phyloP scores from a whole-genome alignment of 2,797 vertebrate genomes.

The Calcarius lapponicus region DNA sequence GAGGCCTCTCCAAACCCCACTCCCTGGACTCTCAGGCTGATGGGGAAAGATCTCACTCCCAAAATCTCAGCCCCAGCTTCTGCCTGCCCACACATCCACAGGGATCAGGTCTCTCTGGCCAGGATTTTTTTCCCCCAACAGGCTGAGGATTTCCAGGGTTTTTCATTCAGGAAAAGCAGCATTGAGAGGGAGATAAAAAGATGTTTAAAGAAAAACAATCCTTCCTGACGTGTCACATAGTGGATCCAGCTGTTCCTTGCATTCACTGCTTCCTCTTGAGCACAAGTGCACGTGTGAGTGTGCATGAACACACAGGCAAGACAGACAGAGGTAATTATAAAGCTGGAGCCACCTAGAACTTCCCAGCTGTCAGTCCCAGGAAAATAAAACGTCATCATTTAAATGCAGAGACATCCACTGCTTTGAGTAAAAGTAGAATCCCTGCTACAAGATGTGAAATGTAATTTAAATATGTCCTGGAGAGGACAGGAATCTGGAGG shows the following conservation, averaged over 20 bases:
- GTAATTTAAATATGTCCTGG: background rate
- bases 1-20: background rate
- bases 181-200: background rate
- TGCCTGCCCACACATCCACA: background rate
- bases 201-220: background rate
- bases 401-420: background rate
- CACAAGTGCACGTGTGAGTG: background rate
- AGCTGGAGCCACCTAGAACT: conserved; percentile 37
- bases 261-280: background rate
- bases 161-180: background rate
- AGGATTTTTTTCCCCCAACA: background rate
- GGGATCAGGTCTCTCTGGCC: background rate
- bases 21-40: fast-evolving
- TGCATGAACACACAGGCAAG: conserved; percentile 11
- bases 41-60: background rate
- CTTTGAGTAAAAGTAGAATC: background rate
- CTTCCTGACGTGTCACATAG: background rate
- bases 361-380: conserved; percentile 13
- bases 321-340: conserved; percentile 54
- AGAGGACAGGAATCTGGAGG: background rate
- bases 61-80: background rate
- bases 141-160: background rate
- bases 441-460: background rate
- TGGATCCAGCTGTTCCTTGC: conserved; percentile 43
- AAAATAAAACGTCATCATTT: background rate